Conservation (phyloP, 2,888 invertebrate species). For the Andrena camellia region DNA sequence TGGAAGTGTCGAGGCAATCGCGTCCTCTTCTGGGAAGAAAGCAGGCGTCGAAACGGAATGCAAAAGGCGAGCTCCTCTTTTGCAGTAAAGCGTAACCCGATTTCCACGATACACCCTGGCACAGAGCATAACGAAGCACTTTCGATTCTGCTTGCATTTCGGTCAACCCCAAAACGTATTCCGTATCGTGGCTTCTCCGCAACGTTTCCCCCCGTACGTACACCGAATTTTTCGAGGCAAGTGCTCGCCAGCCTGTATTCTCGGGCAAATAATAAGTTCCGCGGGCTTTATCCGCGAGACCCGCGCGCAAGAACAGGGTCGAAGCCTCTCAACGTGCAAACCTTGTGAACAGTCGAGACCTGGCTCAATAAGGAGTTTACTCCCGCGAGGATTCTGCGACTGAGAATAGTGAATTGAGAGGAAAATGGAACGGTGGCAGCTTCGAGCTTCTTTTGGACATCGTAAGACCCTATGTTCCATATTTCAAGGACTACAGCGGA, state of each 20-base stretch:
- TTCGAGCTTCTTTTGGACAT: too few relatives aligned
- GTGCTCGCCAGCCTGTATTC: not conserved
- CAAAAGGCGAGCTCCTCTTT: not conserved
- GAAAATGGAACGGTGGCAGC: too few relatives aligned
- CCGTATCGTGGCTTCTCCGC: not conserved
- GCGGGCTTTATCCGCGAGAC: not conserved
- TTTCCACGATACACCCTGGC: not conserved
- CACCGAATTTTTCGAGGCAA: slow-evolving; percentile 26
- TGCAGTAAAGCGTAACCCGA: slow-evolving; percentile 16
- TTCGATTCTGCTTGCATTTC: slow-evolving; percentile 39
- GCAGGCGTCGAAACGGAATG: not conserved
- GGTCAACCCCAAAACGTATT: slow-evolving; percentile 13
- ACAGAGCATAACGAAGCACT: slow-evolving; percentile 38
- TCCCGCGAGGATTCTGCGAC: not conserved
- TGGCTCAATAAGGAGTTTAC: not conserved
- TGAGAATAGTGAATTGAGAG: too few relatives aligned
- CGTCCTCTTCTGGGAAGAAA: too few relatives aligned
- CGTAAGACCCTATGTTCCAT: too few relatives aligned
- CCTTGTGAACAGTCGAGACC: not conserved
- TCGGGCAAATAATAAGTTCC: not conserved
- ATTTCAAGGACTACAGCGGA: too few relatives aligned
- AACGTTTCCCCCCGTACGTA: slow-evolving; percentile 22
- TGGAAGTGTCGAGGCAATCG: too few relatives aligned
- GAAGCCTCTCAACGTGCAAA: not conserved
- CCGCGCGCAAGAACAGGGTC: not conserved